Conservation (phyloP, 2,888 invertebrate species). For the Sarcophaga carnaria region DNA sequence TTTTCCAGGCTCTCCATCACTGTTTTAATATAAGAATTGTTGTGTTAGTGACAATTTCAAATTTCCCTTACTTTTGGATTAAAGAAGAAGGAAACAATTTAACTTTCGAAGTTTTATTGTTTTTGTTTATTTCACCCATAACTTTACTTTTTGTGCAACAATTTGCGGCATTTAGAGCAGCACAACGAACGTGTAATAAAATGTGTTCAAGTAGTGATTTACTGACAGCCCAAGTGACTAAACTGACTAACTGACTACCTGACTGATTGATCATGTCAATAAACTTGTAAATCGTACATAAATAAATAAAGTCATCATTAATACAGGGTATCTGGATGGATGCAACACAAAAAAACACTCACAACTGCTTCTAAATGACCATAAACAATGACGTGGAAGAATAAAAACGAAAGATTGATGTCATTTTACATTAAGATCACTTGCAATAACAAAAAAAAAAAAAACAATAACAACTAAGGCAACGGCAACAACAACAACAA, state of each 20-base stretch:
- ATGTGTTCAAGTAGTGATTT: neutral
- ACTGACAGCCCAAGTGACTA: neutral
- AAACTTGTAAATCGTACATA: conserved; percentile 57
- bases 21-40: too few relatives aligned
- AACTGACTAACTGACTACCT: neutral
- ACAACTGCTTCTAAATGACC: conserved; percentile 20
- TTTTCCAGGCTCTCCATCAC: too few relatives aligned
- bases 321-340: neutral
- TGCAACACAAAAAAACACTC: conserved; percentile 28
- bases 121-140: too few relatives aligned
- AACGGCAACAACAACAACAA: conserved; percentile 3
- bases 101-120: too few relatives aligned
- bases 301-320: conserved; percentile 67
- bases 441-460: conserved; percentile 37
- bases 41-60: too few relatives aligned
- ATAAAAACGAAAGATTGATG: conserved; percentile 75
- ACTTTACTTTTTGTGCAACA: neutral
- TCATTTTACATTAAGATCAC: conserved; percentile 78
- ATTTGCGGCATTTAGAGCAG: neutral
- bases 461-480: neutral
- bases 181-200: conserved; percentile 40
- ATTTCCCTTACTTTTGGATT: too few relatives aligned
- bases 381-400: conserved; percentile 35
- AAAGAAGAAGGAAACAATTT: too few relatives aligned
- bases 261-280: conserved; percentile 57